Evolutionary conservation across 2,113 vertebrate genomes (phyloP).

Genomic region (Hemibagrus wyckioides): DNA sequence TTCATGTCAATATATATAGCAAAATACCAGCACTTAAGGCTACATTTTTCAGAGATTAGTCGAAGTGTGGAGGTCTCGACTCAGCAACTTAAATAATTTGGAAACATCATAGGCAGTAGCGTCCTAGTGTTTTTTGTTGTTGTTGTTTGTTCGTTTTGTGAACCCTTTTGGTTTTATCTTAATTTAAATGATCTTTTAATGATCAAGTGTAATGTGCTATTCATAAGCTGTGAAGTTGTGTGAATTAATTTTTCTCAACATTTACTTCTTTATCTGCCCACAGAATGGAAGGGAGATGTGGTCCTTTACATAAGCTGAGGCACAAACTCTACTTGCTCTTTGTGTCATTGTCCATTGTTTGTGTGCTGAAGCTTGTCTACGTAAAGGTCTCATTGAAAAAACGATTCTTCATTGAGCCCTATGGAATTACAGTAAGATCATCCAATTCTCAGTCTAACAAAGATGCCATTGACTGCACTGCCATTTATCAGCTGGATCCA

Average conservation of each 20-base stretch:
- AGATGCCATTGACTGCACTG: constrained; percentile 79
- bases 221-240: not conserved
- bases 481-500: constrained; percentile 85
- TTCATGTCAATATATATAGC: not conserved
- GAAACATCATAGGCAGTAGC: not conserved
- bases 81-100: not conserved
- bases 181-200: too few species aligned
- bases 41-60: not conserved
- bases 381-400: constrained; percentile 55
- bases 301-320: constrained; percentile 63
- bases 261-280: constrained; percentile 40
- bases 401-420: constrained; percentile 73
- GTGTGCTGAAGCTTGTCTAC: constrained; percentile 59
- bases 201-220: not conserved
- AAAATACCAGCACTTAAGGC: not conserved
- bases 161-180: not conserved
- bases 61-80: not conserved
- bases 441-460: constrained; percentile 65
- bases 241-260: not conserved
- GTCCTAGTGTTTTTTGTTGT: not conserved
- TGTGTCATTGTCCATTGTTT: constrained; percentile 59
- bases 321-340: constrained; percentile 63
- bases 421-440: constrained; percentile 68
- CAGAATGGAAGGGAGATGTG: constrained; percentile 82
- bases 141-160: not conserved